These are phyloP conservation scores for Nibea albiflora DNA, from an alignment of 2,113 vertebrate genomes.

Conservation along the genomic window DNA sequence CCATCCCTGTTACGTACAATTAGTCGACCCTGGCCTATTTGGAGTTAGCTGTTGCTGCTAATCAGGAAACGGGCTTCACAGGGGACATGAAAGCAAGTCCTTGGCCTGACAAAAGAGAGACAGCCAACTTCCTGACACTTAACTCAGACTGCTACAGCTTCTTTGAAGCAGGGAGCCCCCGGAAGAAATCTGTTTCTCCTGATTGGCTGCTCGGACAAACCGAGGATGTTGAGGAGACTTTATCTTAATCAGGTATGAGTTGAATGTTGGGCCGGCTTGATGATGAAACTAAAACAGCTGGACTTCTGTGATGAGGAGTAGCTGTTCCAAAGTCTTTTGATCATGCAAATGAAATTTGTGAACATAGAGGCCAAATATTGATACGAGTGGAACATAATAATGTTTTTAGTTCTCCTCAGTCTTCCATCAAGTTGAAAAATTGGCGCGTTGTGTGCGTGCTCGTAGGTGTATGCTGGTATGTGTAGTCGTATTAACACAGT, in stretches of 20 bases:
- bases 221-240: constrained; percentile 45
- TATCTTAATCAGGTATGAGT: constrained; percentile 61
- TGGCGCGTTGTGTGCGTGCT: not conserved
- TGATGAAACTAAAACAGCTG: constrained; percentile 60
- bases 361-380: constrained; percentile 3
- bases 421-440: not conserved
- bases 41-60: constrained; percentile 25
- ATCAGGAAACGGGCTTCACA: constrained; percentile 69
- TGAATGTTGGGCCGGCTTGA: constrained; percentile 17
- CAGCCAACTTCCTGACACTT: constrained; percentile 63
- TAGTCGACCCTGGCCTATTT: constrained; percentile 7
- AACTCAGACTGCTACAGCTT: constrained; percentile 25
- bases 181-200: constrained; percentile 54
- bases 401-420: not conserved
- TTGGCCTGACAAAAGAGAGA: constrained; percentile 56
- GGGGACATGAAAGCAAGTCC: constrained; percentile 64
- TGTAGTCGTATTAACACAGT: no score
- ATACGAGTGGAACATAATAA: not conserved
- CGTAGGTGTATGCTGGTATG: not conserved
- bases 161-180: constrained; percentile 65
- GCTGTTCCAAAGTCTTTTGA: constrained; percentile 13
- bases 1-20: not conserved
- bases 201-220: constrained; percentile 55
- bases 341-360: constrained; percentile 1
- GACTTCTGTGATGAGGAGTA: constrained; percentile 16